Evolutionary conservation across 2,888 invertebrate genomes (phyloP).

Genomic region (Scaptomyza polygonia): DNA sequence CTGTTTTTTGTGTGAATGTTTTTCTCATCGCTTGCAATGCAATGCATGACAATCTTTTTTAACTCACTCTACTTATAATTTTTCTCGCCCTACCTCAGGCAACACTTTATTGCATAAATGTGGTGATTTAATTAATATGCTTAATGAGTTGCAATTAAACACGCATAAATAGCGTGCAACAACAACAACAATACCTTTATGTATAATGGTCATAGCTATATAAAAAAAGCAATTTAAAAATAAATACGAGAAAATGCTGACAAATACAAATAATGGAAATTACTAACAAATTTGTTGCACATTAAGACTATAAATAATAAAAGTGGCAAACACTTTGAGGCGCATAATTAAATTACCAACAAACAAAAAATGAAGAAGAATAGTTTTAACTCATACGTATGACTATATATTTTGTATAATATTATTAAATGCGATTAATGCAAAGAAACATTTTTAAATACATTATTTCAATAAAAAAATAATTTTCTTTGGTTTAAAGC

Average conservation of each 20-base stretch:
- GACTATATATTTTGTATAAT: too few species aligned
- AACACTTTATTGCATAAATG: slow-evolving; percentile 69
- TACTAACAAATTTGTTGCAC: slow-evolving; percentile 62
- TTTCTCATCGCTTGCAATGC: slow-evolving; percentile 38
- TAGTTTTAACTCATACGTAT: background rate
- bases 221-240: slow-evolving; percentile 22
- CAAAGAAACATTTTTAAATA: background rate
- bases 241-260: slow-evolving; percentile 34
- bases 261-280: slow-evolving; percentile 66
- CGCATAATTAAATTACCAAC: slow-evolving; percentile 37
- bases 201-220: slow-evolving; percentile 11
- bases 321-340: slow-evolving; percentile 19
- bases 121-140: slow-evolving; percentile 79
- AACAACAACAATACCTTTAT: slow-evolving; percentile 38
- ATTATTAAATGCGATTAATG: background rate
- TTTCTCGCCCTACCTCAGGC: background rate
- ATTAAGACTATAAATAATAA: slow-evolving; percentile 57
- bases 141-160: slow-evolving; percentile 80
- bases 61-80: background rate
- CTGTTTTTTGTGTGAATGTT: slow-evolving; percentile 49
- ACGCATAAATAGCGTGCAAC: slow-evolving; percentile 53
- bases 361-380: slow-evolving; percentile 13
- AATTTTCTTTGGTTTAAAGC: background rate
- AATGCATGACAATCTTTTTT: slow-evolving; percentile 35
- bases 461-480: background rate